Conservation (phyloP, 2,888 invertebrate species). For the Gastrophysa polygoni region DNA sequence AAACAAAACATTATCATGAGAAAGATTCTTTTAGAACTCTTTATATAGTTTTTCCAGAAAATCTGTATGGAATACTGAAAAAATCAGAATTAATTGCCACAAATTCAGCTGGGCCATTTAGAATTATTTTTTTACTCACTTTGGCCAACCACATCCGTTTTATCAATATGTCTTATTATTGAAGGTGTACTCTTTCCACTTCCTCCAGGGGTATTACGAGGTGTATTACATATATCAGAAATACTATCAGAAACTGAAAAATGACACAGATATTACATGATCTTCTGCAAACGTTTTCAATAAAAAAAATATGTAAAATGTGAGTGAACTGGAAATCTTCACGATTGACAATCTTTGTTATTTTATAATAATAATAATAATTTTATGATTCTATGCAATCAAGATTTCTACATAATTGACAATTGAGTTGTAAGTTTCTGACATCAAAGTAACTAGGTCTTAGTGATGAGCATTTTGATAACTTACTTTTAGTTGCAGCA, state of each 20-base stretch:
- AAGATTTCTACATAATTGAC: neutral
- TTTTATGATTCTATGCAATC: too few species aligned
- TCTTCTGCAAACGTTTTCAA: neutral
- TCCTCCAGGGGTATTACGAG: neutral
- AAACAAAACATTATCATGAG: neutral
- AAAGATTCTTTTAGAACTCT: neutral
- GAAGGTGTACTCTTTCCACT: neutral
- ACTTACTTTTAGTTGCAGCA: neutral
- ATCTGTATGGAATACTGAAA: neutral
- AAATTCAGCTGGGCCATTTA: neutral
- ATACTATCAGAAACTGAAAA: neutral
- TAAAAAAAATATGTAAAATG: neutral
- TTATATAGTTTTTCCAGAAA: neutral
- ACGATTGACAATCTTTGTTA: too few species aligned
- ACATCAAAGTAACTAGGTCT: neutral
- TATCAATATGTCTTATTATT: neutral
- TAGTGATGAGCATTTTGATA: neutral
- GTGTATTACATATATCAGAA: neutral
- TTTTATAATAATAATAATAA: neutral
- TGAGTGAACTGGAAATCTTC: neutral
- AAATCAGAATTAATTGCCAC: too few species aligned
- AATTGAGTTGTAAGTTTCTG: neutral
- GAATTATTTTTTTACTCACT: neutral
- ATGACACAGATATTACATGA: neutral
- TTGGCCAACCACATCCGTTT: neutral